Base-by-base conservation (phyloP, 2,797 vertebrate species). In the Bovichtus variegatus region DNA sequence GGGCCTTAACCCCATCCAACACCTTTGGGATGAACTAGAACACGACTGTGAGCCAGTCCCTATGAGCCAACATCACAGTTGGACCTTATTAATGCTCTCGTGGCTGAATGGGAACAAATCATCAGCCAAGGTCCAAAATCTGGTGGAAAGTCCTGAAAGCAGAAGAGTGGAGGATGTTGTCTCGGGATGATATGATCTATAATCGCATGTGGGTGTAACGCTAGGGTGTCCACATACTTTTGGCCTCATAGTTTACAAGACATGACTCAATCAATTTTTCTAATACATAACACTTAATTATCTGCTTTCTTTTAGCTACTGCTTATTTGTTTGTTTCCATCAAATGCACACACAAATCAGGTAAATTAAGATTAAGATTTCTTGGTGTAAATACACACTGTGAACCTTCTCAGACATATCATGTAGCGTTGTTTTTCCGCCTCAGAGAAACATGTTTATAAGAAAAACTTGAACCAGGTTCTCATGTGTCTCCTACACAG, bases 401-500 rank as follows among this genome's bases (percentile, higher is more conserved):
- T 34, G 18, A 38, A 18, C 16, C 60, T 40, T 3, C 64, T 43
- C 58, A 66, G 47, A 64, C 80, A 43, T 21, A 71, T 29, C 8
- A 21, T 0, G 1, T 9, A 8, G 36, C 31, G 9, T 74, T 23
- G 47, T 76, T 46, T 46, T 53, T 38, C 64, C 44, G n/a, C 53
- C 57, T 68, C 57, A 6, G 19, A 63, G 25, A 54, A 57, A 67
- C 34, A 2, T 53, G 68, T 76, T 70, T 34, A 25, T 31, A 62
- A 44, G 36, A 69, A 16, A 59, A 80, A 55, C 23, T 51, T 49
- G 9, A 71, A 18, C 21, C 67, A 49, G n/a, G 19, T 40, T 62
- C 65, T 78, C 57, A 25, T 83, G 69, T 77, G 25, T 71, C 81
- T 69, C 82, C 70, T 25, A 51, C 85, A 25, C 81, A 55, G 49